Evolutionary conservation across 2,888 invertebrate genomes (phyloP), one percentile per base, ranked within the genome.

Genomic region (Agrochola lychnidis): DNA sequence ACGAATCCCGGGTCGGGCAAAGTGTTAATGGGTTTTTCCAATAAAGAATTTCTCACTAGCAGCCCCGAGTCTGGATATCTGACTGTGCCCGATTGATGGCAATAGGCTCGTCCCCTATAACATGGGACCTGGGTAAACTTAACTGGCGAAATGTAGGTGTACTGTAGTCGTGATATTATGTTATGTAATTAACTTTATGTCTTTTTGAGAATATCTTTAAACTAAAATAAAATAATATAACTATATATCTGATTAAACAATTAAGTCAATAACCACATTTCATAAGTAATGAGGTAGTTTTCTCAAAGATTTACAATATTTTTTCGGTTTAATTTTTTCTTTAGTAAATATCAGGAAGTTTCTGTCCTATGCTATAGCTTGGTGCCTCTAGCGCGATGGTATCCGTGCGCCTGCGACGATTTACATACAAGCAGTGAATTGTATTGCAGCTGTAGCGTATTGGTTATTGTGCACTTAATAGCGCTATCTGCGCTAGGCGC

Each of bases 351-450:
- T 36, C 2, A 14, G 19, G 6, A 36, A 57, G 14, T 68, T 73
- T 56, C 14, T n/a, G 22, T 42, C 12, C 1, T 3, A 53, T 4
- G 12, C 9, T 40, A 2, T 0, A 53, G 42, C 53, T 0, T 76
- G 77, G 85, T 22, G 25, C 14, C 53, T 57, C 72, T 75, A 80
- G 12, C 66, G 57, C 78, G 77, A 78, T 75, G 77, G 70, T 85
- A 84, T 86, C 74, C 63, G 53, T 73, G 80, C 85, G 87, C 79
- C 57, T 82, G 85, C 78, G 79, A 78, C 80, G 79, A 87, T 87
- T 87, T 86, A 87, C 87, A 87, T 87, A 87, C 84, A 86, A 82
- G 76, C 78, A 78, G 68, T 72, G 85, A 82, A 87, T 85, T 79
- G 82, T 87, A 69, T 78, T 70, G 78, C 73, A 69, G 73, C 64